Evolutionary conservation across 2,888 invertebrate species (phyloP).

Genomic region (Matsumyia berberina): DNA sequence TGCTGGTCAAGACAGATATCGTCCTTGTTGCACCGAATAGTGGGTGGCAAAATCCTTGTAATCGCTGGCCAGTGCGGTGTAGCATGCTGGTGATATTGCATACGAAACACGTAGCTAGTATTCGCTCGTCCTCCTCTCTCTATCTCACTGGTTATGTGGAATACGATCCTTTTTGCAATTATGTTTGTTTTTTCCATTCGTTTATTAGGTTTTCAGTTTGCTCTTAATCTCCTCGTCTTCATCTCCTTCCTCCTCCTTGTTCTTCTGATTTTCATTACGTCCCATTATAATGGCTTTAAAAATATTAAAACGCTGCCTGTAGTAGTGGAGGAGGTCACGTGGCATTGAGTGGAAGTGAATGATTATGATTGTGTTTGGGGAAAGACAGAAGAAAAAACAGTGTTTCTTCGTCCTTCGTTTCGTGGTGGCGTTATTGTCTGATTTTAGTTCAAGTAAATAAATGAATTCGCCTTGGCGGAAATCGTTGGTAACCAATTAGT

Average conservation of each 20-base stretch:
- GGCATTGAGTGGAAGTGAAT: slow-evolving; percentile 18
- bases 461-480: slow-evolving; percentile 24
- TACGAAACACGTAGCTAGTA: slow-evolving; percentile 54
- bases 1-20: slow-evolving; percentile 32
- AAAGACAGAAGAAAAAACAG: neutral
- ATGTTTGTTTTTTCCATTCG: slow-evolving; percentile 59
- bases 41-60: slow-evolving; percentile 55
- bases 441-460: slow-evolving; percentile 25
- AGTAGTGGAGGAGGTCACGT: slow-evolving; percentile 56
- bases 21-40: slow-evolving; percentile 22
- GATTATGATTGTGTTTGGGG: slow-evolving; percentile 23
- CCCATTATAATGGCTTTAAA: slow-evolving; percentile 38
- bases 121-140: slow-evolving; percentile 12
- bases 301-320: slow-evolving; percentile 39
- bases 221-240: slow-evolving; percentile 12
- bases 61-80: slow-evolving; percentile 22
- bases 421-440: slow-evolving; percentile 6
- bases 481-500: slow-evolving; percentile 45
- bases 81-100: slow-evolving; percentile 43
- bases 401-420: neutral
- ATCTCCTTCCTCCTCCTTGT: slow-evolving; percentile 9
- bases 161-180: slow-evolving; percentile 61
- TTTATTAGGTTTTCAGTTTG: slow-evolving; percentile 57
- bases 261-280: slow-evolving; percentile 38
- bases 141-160: slow-evolving; percentile 7